Evolutionary conservation across 2,113 vertebrate species (phyloP).

Genomic region (Podarcis muralis): DNA sequence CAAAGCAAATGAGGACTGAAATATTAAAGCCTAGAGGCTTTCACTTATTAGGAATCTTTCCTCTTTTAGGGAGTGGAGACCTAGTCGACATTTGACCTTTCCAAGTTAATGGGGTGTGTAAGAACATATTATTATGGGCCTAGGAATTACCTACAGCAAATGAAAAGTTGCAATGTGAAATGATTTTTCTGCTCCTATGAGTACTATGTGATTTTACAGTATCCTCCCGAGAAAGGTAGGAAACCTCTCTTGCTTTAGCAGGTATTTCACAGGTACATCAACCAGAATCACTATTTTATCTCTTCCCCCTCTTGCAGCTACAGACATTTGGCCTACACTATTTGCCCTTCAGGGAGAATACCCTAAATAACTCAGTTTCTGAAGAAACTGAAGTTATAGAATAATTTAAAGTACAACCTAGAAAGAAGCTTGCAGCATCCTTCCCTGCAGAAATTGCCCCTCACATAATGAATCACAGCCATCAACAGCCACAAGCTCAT

Average conservation of each 20-base stretch:
- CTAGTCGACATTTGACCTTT: conserved; percentile 25
- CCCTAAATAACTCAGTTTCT: background rate
- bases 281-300: background rate
- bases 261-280: background rate
- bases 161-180: conserved; percentile 1
- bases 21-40: background rate
- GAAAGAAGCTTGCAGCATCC: background rate
- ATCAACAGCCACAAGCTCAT: background rate
- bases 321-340: background rate
- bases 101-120: background rate
- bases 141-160: background rate
- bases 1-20: conserved; percentile 1
- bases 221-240: background rate
- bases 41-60: accelerated
- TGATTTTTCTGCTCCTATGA: background rate
- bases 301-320: background rate
- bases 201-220: background rate
- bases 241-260: background rate
- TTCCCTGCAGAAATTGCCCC: background rate
- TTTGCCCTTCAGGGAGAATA: conserved; percentile 1
- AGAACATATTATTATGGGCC: background rate
- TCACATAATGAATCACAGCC: background rate
- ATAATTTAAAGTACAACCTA: background rate
- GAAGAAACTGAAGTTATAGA: background rate
- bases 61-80: background rate